phyloP scores from a whole-genome alignment of 2,113 vertebrate species.

The Archilochus colubris region DNA sequence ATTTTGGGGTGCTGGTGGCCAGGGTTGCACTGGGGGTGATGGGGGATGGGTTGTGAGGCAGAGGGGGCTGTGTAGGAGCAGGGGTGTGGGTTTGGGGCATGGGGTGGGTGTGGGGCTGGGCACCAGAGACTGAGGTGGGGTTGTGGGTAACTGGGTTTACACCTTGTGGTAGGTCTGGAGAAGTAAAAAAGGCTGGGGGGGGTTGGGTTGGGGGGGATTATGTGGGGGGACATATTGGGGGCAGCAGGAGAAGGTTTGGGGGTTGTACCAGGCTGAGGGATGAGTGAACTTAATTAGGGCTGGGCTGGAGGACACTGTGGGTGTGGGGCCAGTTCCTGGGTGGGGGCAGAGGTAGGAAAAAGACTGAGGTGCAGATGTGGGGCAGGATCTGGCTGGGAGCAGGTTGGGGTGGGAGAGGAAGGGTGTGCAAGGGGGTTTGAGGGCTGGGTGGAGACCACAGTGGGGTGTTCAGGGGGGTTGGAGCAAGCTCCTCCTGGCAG shows the following conservation, averaged over 20 bases:
- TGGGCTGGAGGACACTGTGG: not conserved
- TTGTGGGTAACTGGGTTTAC: fast-evolving
- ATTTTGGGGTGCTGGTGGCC: not conserved
- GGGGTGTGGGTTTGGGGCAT: too few species aligned
- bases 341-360: fast-evolving
- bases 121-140: not conserved
- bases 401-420: not conserved
- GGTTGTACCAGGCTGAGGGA: not conserved
- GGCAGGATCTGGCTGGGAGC: not conserved
- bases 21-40: not conserved
- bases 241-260: not conserved
- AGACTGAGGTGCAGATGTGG: not conserved
- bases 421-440: fast-evolving
- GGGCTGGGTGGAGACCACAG: not conserved
- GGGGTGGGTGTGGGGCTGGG: not conserved
- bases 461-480: not conserved
- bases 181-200: not conserved
- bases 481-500: not conserved
- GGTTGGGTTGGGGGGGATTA: too few species aligned
- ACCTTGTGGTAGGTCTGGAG: not conserved
- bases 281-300: not conserved
- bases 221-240: too few species aligned
- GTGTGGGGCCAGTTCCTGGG: not conserved
- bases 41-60: fast-evolving
- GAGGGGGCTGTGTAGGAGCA: not conserved